phyloP scores from a whole-genome alignment of 2,797 vertebrate genomes.

The Coendou prehensilis region DNA sequence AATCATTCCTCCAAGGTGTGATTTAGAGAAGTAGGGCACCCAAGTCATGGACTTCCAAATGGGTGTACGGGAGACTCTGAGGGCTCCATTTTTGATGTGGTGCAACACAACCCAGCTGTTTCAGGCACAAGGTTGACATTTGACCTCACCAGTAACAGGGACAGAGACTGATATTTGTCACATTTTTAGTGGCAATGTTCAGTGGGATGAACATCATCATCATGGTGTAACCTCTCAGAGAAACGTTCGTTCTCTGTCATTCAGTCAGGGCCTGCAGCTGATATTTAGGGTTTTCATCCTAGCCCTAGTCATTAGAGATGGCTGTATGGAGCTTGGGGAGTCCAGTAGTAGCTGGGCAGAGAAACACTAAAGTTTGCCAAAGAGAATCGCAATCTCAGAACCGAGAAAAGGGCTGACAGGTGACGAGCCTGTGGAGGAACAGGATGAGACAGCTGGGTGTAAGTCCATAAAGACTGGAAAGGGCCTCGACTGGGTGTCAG shows the following conservation, averaged over 20 bases:
- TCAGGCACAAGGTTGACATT: constrained; percentile 52
- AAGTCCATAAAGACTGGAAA: background rate
- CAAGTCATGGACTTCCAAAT: background rate
- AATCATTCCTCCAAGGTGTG: background rate
- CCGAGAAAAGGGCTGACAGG: background rate
- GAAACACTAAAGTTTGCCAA: background rate
- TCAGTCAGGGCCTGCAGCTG: constrained; percentile 61
- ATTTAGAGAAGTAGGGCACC: constrained; percentile 34
- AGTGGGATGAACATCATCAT: constrained; percentile 59
- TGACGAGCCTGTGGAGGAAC: background rate
- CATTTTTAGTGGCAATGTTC: constrained; percentile 78
- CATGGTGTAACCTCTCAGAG: constrained; percentile 65
- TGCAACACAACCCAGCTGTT: rapidly evolving
- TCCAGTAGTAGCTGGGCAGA: background rate
- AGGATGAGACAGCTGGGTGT: background rate
- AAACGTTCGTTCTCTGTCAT: constrained; percentile 53
- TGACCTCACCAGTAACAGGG: constrained; percentile 59
- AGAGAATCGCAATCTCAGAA: background rate
- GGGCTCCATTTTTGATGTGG: background rate
- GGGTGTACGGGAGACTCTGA: background rate
- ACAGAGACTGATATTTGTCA: constrained; percentile 80
- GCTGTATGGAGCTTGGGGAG: background rate
- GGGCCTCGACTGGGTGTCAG: background rate
- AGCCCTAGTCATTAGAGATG: background rate
- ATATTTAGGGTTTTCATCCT: background rate